These are phyloP conservation scores for Pseudomyrmex pallidus DNA, from an alignment of 1,140 invertebrate species.

Conservation along the genomic window DNA sequence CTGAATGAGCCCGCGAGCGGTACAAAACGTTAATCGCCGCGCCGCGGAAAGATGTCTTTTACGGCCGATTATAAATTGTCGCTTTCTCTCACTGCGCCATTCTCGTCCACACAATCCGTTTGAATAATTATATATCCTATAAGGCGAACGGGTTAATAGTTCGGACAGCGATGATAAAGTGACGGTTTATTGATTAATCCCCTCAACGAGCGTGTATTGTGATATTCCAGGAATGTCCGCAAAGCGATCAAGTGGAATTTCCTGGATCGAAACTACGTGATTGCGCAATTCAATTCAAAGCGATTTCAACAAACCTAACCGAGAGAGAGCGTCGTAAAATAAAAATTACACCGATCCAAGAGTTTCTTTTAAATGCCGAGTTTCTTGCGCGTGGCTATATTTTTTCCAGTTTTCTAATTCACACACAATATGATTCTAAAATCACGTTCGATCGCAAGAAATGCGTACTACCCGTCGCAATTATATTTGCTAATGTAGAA, in stretches of 20 bases:
- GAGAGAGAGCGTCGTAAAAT: slow-evolving; percentile 8
- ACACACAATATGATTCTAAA: too few relatives aligned
- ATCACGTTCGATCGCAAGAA: too few relatives aligned
- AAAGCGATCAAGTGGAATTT: slow-evolving; percentile 26
- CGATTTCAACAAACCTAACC: slow-evolving; percentile 34
- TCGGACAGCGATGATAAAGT: slow-evolving; percentile 42
- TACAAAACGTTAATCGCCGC: slow-evolving; percentile 75
- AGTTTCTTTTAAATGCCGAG: not conserved
- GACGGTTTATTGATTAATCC: slow-evolving; percentile 48
- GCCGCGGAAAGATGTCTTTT: slow-evolving; percentile 68
- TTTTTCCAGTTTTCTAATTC: too few relatives aligned
- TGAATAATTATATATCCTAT: slow-evolving; percentile 59
- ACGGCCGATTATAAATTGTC: slow-evolving; percentile 75
- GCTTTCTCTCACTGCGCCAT: slow-evolving; percentile 69
- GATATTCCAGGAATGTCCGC: slow-evolving; percentile 25
- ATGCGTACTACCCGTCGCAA: too few relatives aligned
- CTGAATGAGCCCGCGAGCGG: slow-evolving; percentile 56
- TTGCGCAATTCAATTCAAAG: slow-evolving; percentile 36
- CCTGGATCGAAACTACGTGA: slow-evolving; percentile 12
- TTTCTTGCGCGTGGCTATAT: too few relatives aligned
- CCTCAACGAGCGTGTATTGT: slow-evolving; percentile 47
- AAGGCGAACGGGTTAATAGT: slow-evolving; percentile 49
- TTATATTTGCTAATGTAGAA: not conserved
- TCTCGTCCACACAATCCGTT: slow-evolving; percentile 21
- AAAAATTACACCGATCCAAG: not conserved